Percentiles rank a stretch among this genome's conserved stretches.
phyloP scores from a whole-genome alignment of 2,113 vertebrate genomes.

The Pelecanoides urinatrix region DNA sequence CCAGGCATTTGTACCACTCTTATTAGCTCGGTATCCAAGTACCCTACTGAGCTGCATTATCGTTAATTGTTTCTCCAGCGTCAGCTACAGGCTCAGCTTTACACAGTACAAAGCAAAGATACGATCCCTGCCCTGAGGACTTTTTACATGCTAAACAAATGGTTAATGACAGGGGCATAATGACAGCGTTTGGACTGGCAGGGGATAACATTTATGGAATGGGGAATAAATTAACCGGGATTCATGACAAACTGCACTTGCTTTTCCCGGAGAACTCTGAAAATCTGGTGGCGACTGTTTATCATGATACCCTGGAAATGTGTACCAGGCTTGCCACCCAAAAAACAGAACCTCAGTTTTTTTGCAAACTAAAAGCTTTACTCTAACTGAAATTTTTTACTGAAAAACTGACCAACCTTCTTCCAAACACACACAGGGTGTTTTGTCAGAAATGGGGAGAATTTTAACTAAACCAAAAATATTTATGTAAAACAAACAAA shows the following conservation, averaged over 20 bases:
- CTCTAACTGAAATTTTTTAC: not conserved
- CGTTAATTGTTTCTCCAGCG: slow-evolving; percentile 68
- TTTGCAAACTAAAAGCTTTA: not conserved
- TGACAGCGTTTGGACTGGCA: slow-evolving; percentile 5
- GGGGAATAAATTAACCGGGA: not conserved
- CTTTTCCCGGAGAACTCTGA: not conserved
- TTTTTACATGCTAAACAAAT: slow-evolving; percentile 59
- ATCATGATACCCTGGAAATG: not conserved
- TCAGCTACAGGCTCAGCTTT: slow-evolving; percentile 45
- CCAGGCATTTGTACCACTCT: slow-evolving; percentile 47
- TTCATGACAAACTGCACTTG: not conserved
- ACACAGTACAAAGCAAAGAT: slow-evolving; percentile 33
- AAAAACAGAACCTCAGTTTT: not conserved
- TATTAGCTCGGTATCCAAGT: slow-evolving; percentile 40
- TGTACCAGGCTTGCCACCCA: not conserved
- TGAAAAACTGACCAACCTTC: not conserved
- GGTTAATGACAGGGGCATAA: slow-evolving; percentile 32
- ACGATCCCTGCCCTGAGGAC: slow-evolving; percentile 30
- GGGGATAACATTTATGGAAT: slow-evolving; percentile 10
- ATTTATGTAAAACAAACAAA: not conserved
- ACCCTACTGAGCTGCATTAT: slow-evolving; percentile 43
- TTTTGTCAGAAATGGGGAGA: not conserved
- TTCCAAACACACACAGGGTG: not conserved
- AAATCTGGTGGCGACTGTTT: not conserved
- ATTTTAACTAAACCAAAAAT: not conserved